Base-by-base conservation (phyloP, 2,113 vertebrate species). In the Vulpes lagopus region DNA sequence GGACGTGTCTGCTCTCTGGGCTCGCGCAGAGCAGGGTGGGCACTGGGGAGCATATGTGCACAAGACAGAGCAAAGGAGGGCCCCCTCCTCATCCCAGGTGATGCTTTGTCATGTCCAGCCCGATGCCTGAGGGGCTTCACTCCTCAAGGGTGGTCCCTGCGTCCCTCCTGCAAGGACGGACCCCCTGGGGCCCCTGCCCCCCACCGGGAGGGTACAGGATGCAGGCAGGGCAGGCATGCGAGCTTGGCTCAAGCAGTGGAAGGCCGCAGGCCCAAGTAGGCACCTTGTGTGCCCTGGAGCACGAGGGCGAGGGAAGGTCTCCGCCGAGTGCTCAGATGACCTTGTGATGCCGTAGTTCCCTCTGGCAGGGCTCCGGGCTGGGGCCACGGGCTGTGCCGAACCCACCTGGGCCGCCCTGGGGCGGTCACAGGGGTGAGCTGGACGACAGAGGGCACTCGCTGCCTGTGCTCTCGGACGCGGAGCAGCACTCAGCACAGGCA, bases 341-440 rank as follows among this genome's bases (percentile, higher is more conserved):
- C 22, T 85, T 60, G 0, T 1, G 7, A 60, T 0, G 0, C 32
- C 23, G 25, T 11, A 57, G 0, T 0, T 15, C 17, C 19, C 2
- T 20, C 88, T 51, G n/a, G 20, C 11, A 2, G 32, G 53, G 62
- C 14, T 4, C 15, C 80, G 57, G 53, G 16, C 5, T 0, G 20
- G 32, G 71, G 12, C 30, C 65, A 11, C 7, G 69, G 53, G 20
- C 53, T 55, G 6, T 19, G 19, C 43, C 4, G 0, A 11, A 2
- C 30, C 10, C n/a, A n/a, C 25, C 49, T 6, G 35, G 23, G 43
- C 43, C 30, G 43, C 38, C 78, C 91, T 11, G 5, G 80, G 15
- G 69, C 6, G 0, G n/a, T 59, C 16, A 11, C 19, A 9, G 19
- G 81, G 60, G 82, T 22, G 0, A 17, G 53, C 20, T 7, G 7